Percentiles rank a stretch among this genome's conserved stretches.
Evolutionary conservation across 2,888 invertebrate species (phyloP).

Genomic region (Cheiracanthium punctorium): DNA sequence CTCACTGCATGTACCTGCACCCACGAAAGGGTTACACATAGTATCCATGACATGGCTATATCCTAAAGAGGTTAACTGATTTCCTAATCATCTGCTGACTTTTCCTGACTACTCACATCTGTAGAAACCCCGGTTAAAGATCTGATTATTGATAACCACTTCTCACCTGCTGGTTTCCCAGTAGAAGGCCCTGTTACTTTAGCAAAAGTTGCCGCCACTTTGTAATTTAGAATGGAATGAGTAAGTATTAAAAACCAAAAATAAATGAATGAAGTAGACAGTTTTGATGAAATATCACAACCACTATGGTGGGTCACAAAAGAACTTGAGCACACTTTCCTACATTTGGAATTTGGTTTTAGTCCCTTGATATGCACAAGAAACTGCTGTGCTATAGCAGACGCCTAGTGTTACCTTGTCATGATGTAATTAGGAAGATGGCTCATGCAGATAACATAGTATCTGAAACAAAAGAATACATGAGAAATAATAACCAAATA

Average conservation of each 20-base stretch:
- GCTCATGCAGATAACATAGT: constrained; percentile 18
- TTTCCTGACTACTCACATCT: too few relatives aligned
- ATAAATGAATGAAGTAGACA: constrained; percentile 10
- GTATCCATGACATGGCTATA: too few relatives aligned
- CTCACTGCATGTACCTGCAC: too few relatives aligned
- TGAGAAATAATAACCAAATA: too few relatives aligned
- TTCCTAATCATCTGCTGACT: too few relatives aligned
- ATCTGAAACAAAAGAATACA: constrained; percentile 13
- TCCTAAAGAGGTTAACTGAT: too few relatives aligned
- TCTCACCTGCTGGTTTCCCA: constrained; percentile 69
- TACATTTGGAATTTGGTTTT: constrained; percentile 57
- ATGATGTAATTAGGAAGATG: constrained; percentile 18
- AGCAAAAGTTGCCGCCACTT: constrained; percentile 52
- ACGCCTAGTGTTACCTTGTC: constrained; percentile 49
- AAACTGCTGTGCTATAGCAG: background rate
- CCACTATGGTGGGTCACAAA: constrained; percentile 47
- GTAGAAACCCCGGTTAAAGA: too few relatives aligned
- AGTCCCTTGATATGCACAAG: constrained; percentile 50
- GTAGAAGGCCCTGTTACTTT: constrained; percentile 61
- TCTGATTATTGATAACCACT: too few relatives aligned
- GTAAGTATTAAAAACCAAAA: constrained; percentile 35
- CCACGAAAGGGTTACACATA: too few relatives aligned
- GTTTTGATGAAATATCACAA: constrained; percentile 46
- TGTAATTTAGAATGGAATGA: constrained; percentile 53
- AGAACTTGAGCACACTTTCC: constrained; percentile 20